Conservation (phyloP, 2,113 vertebrate species). For the Xenopus tropicalis region DNA sequence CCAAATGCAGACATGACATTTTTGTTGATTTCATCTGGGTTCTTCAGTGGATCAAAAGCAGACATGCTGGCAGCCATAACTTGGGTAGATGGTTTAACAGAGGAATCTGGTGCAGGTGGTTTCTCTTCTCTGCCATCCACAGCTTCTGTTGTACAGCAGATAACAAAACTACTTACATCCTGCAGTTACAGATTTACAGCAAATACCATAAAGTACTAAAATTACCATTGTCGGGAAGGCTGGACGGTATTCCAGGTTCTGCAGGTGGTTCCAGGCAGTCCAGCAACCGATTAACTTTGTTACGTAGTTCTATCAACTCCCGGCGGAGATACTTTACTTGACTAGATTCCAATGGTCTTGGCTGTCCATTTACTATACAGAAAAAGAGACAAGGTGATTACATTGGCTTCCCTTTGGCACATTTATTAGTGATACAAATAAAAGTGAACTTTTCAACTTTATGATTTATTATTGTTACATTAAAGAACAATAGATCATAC, state of each 20-base stretch:
- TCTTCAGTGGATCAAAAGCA: slow-evolving; percentile 95
- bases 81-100: slow-evolving; percentile 81
- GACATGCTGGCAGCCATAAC: slow-evolving; percentile 98
- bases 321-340: slow-evolving; percentile 94
- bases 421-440: too few species aligned
- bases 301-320: slow-evolving; percentile 95
- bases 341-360: slow-evolving; percentile 92
- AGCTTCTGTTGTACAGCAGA: slow-evolving; percentile 62
- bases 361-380: slow-evolving; percentile 88
- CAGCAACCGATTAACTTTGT: slow-evolving; percentile 94
- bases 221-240: slow-evolving; percentile 79
- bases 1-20: slow-evolving; percentile 97
- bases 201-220: background rate
- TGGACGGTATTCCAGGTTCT: slow-evolving; percentile 79
- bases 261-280: slow-evolving; percentile 89
- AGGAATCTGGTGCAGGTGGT: slow-evolving; percentile 72
- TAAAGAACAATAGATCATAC: too few species aligned
- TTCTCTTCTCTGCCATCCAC: slow-evolving; percentile 83
- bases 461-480: too few species aligned
- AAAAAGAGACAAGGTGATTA: background rate
- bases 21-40: slow-evolving; percentile 97
- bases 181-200: background rate
- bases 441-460: too few species aligned
- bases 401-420: too few species aligned
- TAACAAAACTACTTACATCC: background rate